Conservation (phyloP, 2,797 vertebrate species). For the Vultur gryphus region DNA sequence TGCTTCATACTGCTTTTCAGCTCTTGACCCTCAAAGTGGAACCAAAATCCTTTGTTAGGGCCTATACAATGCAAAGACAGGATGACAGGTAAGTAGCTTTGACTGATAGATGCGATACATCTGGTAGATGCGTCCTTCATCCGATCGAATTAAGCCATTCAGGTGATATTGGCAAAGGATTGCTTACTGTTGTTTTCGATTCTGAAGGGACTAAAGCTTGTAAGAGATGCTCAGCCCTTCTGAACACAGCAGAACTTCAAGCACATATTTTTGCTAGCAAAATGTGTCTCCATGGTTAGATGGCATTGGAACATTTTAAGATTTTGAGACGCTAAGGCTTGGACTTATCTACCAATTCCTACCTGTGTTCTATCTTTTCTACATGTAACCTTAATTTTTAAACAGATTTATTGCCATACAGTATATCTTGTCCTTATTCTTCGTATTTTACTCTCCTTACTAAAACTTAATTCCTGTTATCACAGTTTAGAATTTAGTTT, state of each 20-base stretch:
- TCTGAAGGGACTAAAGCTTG: not conserved
- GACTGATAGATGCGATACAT: not conserved
- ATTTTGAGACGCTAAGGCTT: not conserved
- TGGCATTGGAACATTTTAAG: not conserved
- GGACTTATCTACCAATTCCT: not conserved
- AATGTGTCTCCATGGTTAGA: not conserved
- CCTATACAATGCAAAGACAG: not conserved
- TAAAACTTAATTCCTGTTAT: not conserved
- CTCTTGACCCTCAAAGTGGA: not conserved
- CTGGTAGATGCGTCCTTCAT: not conserved
- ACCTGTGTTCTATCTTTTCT: not conserved
- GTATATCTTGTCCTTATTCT: not conserved
- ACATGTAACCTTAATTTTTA: not conserved
- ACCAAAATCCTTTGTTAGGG: not conserved
- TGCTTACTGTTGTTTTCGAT: not conserved
- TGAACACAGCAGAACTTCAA: not conserved
- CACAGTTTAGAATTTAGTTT: not conserved
- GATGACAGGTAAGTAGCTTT: not conserved
- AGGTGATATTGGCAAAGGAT: not conserved
- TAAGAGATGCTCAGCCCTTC: not conserved
- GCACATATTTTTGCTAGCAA: not conserved
- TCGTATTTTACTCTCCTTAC: not conserved
- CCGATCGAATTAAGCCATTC: not conserved
- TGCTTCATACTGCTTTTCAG: not conserved
- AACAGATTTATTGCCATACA: not conserved